A percentile compares a stretch with the other conserved stretches of the same genome.
Conservation (phyloP, 2,113 vertebrate species). For the Myodes glareolus region DNA sequence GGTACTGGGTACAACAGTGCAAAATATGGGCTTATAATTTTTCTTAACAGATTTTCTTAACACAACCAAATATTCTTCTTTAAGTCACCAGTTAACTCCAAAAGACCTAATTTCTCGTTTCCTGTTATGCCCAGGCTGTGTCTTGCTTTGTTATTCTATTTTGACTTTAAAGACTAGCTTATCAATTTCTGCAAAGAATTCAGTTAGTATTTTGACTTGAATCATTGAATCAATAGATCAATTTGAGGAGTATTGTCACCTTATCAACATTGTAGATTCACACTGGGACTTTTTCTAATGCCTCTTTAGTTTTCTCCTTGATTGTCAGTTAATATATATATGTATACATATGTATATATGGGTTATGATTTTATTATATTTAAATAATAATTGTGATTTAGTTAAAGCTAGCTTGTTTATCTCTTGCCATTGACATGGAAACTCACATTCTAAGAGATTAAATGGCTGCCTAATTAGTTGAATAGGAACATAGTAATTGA, state of each 20-base stretch:
- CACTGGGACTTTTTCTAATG: neutral
- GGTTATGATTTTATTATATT: neutral
- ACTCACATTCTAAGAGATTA: slow-evolving; percentile 4
- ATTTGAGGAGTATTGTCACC: neutral
- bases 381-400: slow-evolving; percentile 28
- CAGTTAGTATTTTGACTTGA: slow-evolving; percentile 2
- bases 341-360: neutral
- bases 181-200: slow-evolving; percentile 2
- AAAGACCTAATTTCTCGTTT: slow-evolving; percentile 20
- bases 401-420: neutral
- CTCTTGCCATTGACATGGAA: neutral
- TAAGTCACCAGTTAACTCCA: neutral
- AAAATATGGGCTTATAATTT: neutral
- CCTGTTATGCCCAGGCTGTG: neutral
- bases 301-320: neutral
- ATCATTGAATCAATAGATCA: neutral
- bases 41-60: neutral
- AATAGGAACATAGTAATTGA: slow-evolving; percentile 32
- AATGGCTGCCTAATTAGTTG: neutral
- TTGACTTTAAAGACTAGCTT: neutral
- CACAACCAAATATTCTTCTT: slow-evolving; percentile 35
- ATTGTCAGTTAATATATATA: neutral
- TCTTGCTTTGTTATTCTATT: slow-evolving; percentile 20
- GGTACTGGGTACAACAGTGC: neutral
- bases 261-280: neutral